Percentiles rank a stretch among this genome's conserved stretches.
Evolutionary conservation across 2,888 invertebrate species (phyloP).

Genomic region (Cataglyphis livida): DNA sequence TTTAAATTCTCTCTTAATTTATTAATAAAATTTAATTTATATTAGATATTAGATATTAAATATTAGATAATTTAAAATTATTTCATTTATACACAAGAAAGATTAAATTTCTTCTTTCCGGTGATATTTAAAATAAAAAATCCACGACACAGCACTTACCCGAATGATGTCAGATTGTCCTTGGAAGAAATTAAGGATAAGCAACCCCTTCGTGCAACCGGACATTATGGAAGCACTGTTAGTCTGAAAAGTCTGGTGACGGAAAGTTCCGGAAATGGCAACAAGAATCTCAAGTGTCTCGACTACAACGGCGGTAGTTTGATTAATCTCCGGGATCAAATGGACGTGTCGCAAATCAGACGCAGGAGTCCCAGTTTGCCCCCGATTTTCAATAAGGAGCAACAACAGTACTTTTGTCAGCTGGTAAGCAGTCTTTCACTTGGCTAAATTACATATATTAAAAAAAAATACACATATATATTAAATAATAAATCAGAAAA

Average conservation of each 20-base stretch:
- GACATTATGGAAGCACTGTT: constrained; percentile 78
- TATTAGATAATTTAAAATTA: not conserved
- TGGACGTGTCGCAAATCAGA: constrained; percentile 86
- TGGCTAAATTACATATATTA: not conserved
- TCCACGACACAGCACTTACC: constrained; percentile 65
- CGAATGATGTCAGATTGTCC: constrained; percentile 71
- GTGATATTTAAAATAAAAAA: constrained; percentile 11
- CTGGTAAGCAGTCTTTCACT: constrained; percentile 73
- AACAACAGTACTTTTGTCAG: constrained; percentile 83
- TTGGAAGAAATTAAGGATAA: constrained; percentile 75
- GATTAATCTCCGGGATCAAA: constrained; percentile 86
- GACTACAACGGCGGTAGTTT: constrained; percentile 79
- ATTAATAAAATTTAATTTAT: not conserved
- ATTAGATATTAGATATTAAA: not conserved
- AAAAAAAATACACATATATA: not conserved
- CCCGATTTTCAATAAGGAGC: constrained; percentile 87
- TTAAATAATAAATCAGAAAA: not conserved
- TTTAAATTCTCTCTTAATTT: not conserved
- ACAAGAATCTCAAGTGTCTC: constrained; percentile 73
- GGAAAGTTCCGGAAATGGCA: constrained; percentile 71
- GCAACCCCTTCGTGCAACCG: constrained; percentile 76
- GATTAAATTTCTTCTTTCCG: not conserved
- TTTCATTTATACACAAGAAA: not conserved
- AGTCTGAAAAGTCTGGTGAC: constrained; percentile 78
- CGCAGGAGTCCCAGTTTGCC: constrained; percentile 90